These are phyloP conservation scores for Siniperca chuatsi DNA, from an alignment of 2,113 vertebrate genomes.

Conservation along the genomic window DNA sequence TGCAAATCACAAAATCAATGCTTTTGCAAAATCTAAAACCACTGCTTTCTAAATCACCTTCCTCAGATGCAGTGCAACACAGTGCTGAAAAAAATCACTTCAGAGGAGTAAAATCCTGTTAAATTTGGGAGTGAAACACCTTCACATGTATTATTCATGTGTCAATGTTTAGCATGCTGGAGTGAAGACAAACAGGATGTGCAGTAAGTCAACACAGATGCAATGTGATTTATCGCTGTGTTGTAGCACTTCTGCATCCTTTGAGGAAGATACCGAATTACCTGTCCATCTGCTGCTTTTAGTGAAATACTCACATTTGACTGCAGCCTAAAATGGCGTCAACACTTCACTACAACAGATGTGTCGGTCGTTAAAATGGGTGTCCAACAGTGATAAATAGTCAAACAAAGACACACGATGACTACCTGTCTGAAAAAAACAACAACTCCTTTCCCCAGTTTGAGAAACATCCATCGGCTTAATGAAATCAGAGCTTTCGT, in stretches of 20 bases:
- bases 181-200: not conserved
- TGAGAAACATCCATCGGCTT: conserved; percentile 38
- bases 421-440: conserved; percentile 5
- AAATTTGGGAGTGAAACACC: not conserved
- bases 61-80: not conserved
- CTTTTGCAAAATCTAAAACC: not conserved
- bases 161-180: not conserved
- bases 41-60: too few species aligned
- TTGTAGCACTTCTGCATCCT: not conserved
- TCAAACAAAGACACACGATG: not conserved
- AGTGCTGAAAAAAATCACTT: not conserved
- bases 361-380: not conserved
- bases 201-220: not conserved
- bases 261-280: not conserved
- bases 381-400: not conserved
- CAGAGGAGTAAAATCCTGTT: not conserved
- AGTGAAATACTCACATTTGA: not conserved
- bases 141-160: conserved; percentile 6
- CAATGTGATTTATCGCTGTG: not conserved
- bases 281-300: conserved; percentile 19
- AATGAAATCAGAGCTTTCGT: conserved; percentile 13
- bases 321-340: not conserved
- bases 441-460: not conserved
- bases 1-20: not conserved
- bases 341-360: conserved; percentile 5